Evolutionary conservation across 2,113 vertebrate genomes (phyloP), one percentile per base, ranked within the genome.

Genomic region (Zosterops hypoxanthus): DNA sequence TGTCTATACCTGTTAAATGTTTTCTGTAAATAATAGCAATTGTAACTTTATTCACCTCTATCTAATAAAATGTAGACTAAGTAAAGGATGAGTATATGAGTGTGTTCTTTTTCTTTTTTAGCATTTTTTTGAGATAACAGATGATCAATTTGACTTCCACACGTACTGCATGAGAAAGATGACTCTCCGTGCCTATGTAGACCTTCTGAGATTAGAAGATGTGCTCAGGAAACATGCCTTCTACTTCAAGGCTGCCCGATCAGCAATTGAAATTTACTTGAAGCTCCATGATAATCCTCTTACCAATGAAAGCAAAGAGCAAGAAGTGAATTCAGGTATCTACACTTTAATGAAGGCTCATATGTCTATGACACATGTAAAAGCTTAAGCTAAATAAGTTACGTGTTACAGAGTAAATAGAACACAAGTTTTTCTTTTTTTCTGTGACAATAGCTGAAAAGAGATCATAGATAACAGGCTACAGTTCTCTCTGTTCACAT

Each of bases 121-220:
- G 98, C 98, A 98, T 96, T 98, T 98, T 96, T 98, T 98, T 97
- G 98, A 98, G 96, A 98, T 98, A 95, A 98, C 98, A 0, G 98
- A 98, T 76, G 98, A 98, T 96, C 98, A 98, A 0, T 98, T 98
- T 97, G 98, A 98, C 92, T 98, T 98, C 95, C 98, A 98, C 90
- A 98, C 98, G 1, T 98, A 98, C 82, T 98, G 98, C 92, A 98
- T 98, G 98, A 98, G 98, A 92, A 98, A 98, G 94, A 98, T 98
- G 98, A 98, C 98, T 66, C 97, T 98, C 57, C 97, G 98, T 96
- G 98, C 98, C 92, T 98, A 98, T 25, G 98, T 98, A 90, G 98
- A 98, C 68, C 98, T 98, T 82, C 53, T 98, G 95, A 97, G 98
- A 65, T 90, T 98, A 93, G 98, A 98, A 96, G 98, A 98, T 81